Evolutionary conservation across 2,797 vertebrate species (phyloP), one percentile per base, ranked within the genome.

Genomic region (Acropternis orthonyx): DNA sequence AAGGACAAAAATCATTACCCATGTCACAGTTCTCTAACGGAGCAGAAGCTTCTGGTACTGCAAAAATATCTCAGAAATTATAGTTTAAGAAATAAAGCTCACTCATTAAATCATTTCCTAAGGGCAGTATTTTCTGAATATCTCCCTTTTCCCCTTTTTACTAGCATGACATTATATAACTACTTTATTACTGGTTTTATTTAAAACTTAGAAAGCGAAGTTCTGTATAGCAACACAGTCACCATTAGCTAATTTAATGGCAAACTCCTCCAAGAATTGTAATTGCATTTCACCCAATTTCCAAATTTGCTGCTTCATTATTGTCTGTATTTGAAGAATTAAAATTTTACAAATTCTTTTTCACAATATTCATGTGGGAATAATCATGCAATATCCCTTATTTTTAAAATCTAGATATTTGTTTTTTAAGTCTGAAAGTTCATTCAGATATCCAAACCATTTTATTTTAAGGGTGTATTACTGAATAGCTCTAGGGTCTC

Each of bases 21-120:
- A 26, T 20, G 56, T n/a, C 55, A 46, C 26, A 24, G 44, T 24
- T 68, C 41, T 71, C 4, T 71, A 77, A 77, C 0, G 0, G 36
- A 76, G 41, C 55, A 74, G 61, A 91, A 61, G 39, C 8, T 77
- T 56, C 58, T 55, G 24, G n/a, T 27, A 65, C 39, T 56, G 51
- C 63, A 93, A 83, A 93, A 95, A 55, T 61, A 65, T 32, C 62
- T 62, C 56, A 26, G 56, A 89, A 88, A 94, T 91, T 65, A 54
- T 4, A 67, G 48, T 59, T 86, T 74, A 67, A 77, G 54, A 81
- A 89, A 58, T 73, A 77, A 91, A 75, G 43, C 56, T 88, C 49
- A 21, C 28, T 72, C 61, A 46, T 68, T 80, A 85, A 87, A 32
- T 88, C n/a, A 58, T 66, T 80, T 94, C 65, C 49, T 83, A 74